A percentile compares a stretch with the other conserved stretches of the same genome.
phyloP scores from a whole-genome alignment of 2,888 invertebrate genomes.

The Cantharis rufa region DNA sequence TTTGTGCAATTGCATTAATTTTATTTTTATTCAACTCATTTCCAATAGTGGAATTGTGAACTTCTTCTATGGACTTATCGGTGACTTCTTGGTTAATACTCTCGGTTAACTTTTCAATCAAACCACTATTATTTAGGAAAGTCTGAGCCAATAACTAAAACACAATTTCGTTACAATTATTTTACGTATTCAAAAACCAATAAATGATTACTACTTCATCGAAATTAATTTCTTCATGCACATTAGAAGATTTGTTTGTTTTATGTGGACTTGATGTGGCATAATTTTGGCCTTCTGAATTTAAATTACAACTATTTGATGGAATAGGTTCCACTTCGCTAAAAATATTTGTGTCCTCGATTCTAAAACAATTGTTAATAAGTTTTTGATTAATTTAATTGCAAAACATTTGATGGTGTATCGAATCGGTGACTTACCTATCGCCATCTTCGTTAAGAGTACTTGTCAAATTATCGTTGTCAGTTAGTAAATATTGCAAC shows the following conservation, averaged over 20 bases:
- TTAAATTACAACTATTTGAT: slow-evolving; percentile 36
- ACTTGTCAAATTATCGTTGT: slow-evolving; percentile 10
- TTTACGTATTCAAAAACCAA: neutral
- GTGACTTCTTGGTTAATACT: slow-evolving; percentile 55
- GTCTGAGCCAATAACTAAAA: slow-evolving; percentile 55
- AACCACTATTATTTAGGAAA: slow-evolving; percentile 57
- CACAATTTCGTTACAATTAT: neutral
- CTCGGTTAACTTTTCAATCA: slow-evolving; percentile 60
- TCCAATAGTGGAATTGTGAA: neutral
- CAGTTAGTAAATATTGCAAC: slow-evolving; percentile 46
- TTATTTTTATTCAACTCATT: slow-evolving; percentile 54
- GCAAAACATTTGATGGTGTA: no score
- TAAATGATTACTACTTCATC: neutral
- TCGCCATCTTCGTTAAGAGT: slow-evolving; percentile 6
- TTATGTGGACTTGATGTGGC: neutral
- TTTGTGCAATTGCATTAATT: slow-evolving; percentile 58
- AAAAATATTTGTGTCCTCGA: neutral
- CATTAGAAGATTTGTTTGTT: neutral
- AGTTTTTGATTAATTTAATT: neutral
- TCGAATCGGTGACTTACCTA: neutral
- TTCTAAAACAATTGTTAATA: neutral
- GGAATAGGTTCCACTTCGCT: slow-evolving; percentile 35
- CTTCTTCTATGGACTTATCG: slow-evolving; percentile 8
- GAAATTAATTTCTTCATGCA: neutral
- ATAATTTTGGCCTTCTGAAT: slow-evolving; percentile 12